Evolutionary conservation across 2,888 invertebrate species (phyloP), one percentile per base, ranked within the genome.

Genomic region (Cephus pygmeus): DNA sequence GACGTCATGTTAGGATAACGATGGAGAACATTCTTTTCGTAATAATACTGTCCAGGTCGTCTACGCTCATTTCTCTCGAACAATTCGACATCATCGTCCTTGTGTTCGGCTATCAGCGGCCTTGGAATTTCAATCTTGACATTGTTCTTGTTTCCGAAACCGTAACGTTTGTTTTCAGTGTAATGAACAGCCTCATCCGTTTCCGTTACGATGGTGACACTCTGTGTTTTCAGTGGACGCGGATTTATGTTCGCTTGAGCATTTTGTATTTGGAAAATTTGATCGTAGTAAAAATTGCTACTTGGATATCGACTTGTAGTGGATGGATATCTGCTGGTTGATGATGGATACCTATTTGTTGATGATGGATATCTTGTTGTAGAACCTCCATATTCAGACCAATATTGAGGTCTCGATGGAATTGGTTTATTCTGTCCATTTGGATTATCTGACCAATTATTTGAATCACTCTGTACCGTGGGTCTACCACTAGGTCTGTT

Each of bases 1-100:
- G 15, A 15, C 23, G 40, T 56, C 40, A 2, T 9, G 23, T 83
- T 83, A 0, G 87, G 87, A 81, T 88, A 88, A 36, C 84, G 83
- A 69, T 81, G 80, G 33, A 88, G 76, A 40, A 88, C 82, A 69
- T 86, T 88, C 75, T 80, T 85, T 11, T 87, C 85, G 73, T 87
- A 88, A 81, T 88, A 88, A 68, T 77, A 35, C 30, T 87, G 85
- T 3, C 85, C 86, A 9, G 84, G 83, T 73, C 76, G 82, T 34
- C 76, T 75, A 11, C 23, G 40, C 34, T 35, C 34, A 73, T 30
- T 31, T 34, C 69, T 73, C 35, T 3, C 34, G 11, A 12, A 15
- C 35, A 77, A 30, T 11, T 79, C 76, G 31, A 79, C 30, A 34
- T 79, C 31, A 12, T 75, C 11, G 76, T 75, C 23, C 75, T 76